phyloP scores from a whole-genome alignment of 2,888 invertebrate genomes.

The Epiblema foenella region DNA sequence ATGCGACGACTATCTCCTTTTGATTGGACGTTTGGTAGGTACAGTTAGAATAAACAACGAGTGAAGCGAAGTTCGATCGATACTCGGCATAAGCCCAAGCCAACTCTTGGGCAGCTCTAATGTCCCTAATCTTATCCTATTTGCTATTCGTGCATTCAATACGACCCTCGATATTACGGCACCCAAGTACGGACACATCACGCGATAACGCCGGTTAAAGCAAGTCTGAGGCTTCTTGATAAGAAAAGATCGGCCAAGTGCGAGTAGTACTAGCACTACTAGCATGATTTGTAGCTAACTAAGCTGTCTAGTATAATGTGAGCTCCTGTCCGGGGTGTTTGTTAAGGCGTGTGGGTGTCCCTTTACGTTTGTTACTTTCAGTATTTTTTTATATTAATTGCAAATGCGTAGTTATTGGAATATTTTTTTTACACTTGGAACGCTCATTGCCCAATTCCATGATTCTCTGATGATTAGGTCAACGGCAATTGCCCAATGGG shows the following conservation, averaged over 20 bases:
- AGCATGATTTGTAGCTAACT: no score
- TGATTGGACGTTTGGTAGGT: slow-evolving; percentile 6
- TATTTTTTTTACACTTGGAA: no score
- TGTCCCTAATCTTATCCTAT: slow-evolving; percentile 50
- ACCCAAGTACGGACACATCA: slow-evolving; percentile 34
- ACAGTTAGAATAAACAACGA: slow-evolving; percentile 32
- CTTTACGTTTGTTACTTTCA: no score
- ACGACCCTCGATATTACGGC: slow-evolving; percentile 49
- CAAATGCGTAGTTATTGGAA: no score
- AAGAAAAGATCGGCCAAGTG: slow-evolving; percentile 12
- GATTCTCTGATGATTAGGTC: no score
- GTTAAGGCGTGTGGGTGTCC: no score
- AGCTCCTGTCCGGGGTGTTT: no score
- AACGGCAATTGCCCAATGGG: no score
- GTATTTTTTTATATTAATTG: no score
- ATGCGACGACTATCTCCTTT: not conserved
- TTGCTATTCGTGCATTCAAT: slow-evolving; percentile 47
- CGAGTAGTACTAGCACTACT: no score
- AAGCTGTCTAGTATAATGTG: no score
- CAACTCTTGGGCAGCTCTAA: slow-evolving; percentile 48
- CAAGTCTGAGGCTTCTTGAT: slow-evolving; percentile 26
- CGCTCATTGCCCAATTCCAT: no score
- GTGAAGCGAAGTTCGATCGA: slow-evolving; percentile 48
- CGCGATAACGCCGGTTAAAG: slow-evolving; percentile 34
- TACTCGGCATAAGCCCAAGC: slow-evolving; percentile 47